Conservation (phyloP, 2,888 invertebrate genomes). For the Timema cristinae region DNA sequence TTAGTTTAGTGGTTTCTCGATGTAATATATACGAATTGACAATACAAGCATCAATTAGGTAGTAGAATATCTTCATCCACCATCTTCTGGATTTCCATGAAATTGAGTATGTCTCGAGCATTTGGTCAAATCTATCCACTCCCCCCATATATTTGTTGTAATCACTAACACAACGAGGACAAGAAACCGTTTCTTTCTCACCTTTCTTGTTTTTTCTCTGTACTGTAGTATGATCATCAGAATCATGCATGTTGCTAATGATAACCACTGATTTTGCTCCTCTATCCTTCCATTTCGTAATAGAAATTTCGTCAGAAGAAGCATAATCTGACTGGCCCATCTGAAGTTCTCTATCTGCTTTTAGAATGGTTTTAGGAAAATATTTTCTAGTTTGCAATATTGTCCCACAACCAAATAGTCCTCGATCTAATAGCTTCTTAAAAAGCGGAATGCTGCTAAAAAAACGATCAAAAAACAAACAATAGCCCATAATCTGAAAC, state of each 20-base stretch:
- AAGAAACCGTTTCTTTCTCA: slow-evolving; percentile 32
- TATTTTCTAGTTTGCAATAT: slow-evolving; percentile 35
- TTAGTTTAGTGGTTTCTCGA: slow-evolving; percentile 23
- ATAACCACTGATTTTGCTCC: slow-evolving; percentile 35
- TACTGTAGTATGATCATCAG: slow-evolving; percentile 30
- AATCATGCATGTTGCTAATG: slow-evolving; percentile 34
- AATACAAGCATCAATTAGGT: slow-evolving; percentile 36
- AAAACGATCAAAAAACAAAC: slow-evolving; percentile 38
- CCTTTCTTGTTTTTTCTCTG: slow-evolving; percentile 35
- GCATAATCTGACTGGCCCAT: slow-evolving; percentile 34
- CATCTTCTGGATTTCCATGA: slow-evolving; percentile 38
- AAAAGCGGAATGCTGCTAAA: slow-evolving; percentile 36
- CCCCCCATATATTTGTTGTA: slow-evolving; percentile 39
- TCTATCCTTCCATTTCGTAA: slow-evolving; percentile 38
- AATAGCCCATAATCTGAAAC: slow-evolving; percentile 34
- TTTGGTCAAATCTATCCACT: slow-evolving; percentile 38
- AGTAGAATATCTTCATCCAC: slow-evolving; percentile 39
- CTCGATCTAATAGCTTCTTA: slow-evolving; percentile 30
- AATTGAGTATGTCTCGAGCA: slow-evolving; percentile 35
- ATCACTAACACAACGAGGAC: slow-evolving; percentile 35
- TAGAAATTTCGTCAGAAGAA: slow-evolving; percentile 32
- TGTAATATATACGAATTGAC: slow-evolving; percentile 34
- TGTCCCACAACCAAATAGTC: slow-evolving; percentile 38
- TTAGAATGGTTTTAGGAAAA: slow-evolving; percentile 35
- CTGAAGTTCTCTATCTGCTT: slow-evolving; percentile 34